These are phyloP conservation scores for Apolygus lucorum DNA, from an alignment of 1,140 invertebrate genomes.

Conservation along the genomic window DNA sequence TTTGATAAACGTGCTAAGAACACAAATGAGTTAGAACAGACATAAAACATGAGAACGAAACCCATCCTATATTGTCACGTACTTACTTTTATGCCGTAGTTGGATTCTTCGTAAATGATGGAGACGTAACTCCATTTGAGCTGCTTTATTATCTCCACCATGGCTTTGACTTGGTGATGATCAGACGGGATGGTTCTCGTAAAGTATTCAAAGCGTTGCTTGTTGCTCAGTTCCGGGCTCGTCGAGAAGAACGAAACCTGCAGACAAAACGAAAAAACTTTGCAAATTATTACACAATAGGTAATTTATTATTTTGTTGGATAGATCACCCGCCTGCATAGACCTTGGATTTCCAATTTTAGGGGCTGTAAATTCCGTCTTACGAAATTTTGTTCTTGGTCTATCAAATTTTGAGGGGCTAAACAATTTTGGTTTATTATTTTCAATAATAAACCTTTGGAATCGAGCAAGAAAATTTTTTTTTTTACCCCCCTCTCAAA, in stretches of 20 bases:
- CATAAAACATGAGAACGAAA: no score
- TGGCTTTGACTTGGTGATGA: slow-evolving; percentile 86
- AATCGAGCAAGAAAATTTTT: no score
- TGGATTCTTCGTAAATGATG: slow-evolving; percentile 92
- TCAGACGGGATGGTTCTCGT: slow-evolving; percentile 90
- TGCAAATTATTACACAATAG: no score
- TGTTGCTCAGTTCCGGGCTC: slow-evolving; percentile 87
- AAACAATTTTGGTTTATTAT: no score
- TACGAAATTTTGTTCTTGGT: neutral
- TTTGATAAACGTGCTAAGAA: no score
- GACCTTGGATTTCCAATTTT: slow-evolving; percentile 1
- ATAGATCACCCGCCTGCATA: neutral
- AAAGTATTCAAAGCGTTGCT: slow-evolving; percentile 91
- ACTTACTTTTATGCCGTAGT: slow-evolving; percentile 86
- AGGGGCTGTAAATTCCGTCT: neutral
- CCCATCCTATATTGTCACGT: no score
- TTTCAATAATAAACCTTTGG: no score
- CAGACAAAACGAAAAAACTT: slow-evolving; percentile 35
- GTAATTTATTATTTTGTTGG: neutral
- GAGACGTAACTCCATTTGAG: slow-evolving; percentile 91
- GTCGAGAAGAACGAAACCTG: slow-evolving; percentile 95
- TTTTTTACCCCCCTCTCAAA: no score
- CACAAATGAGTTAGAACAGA: no score
- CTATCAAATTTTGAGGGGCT: no score
- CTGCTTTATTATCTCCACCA: slow-evolving; percentile 80